phyloP scores from a whole-genome alignment of 2,888 invertebrate genomes.

The Tridacna gigas region DNA sequence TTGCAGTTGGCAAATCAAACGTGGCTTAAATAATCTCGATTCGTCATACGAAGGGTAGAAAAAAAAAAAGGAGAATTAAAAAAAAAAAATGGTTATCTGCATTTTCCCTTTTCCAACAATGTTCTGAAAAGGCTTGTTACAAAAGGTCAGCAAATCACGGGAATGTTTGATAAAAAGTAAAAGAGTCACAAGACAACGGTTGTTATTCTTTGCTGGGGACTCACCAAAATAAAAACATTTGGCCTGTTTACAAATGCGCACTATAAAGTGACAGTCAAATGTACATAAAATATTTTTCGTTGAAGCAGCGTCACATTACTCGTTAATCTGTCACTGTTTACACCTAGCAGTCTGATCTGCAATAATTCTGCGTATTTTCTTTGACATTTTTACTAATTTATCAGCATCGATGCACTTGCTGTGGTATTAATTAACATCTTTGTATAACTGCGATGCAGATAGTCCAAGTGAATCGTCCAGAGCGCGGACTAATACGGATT shows the following conservation, averaged over 20 bases:
- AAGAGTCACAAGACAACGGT: neutral
- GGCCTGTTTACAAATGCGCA: too few relatives aligned
- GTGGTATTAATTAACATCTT: neutral
- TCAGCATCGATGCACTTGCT: constrained; percentile 15
- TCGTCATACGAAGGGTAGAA: too few relatives aligned
- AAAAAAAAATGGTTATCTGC: too few relatives aligned
- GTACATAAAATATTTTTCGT: neutral
- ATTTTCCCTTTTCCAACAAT: too few relatives aligned
- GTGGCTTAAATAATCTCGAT: too few relatives aligned
- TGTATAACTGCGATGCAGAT: neutral
- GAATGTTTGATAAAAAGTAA: neutral
- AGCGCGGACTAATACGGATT: neutral
- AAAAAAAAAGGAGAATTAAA: too few relatives aligned
- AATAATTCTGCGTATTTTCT: neutral
- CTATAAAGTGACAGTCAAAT: too few relatives aligned
- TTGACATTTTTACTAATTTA: constrained; percentile 13
- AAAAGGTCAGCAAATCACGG: neutral
- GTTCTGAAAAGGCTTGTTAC: too few relatives aligned
- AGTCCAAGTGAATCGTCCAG: neutral
- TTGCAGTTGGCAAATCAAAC: too few relatives aligned
- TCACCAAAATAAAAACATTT: neutral
- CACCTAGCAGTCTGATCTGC: neutral
- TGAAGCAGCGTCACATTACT: neutral
- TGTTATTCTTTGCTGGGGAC: neutral
- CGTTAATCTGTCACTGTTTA: neutral